Evolutionary conservation across 2,113 vertebrate genomes (phyloP).

Genomic region (Fregetta grallaria): DNA sequence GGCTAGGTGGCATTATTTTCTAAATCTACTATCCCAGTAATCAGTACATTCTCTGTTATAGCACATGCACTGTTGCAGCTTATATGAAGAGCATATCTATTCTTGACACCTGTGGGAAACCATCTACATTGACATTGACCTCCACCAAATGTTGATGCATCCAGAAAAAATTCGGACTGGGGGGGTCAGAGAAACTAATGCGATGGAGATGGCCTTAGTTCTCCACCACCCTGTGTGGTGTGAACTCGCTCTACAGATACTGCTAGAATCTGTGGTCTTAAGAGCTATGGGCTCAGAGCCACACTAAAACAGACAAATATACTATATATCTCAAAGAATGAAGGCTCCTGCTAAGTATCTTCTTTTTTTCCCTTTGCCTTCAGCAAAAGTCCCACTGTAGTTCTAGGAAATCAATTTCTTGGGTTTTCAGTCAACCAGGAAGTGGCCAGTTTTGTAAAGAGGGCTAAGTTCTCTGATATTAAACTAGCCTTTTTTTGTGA

Average conservation of each 20-base stretch:
- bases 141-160: neutral
- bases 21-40: neutral
- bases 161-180: neutral
- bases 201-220: fast-evolving
- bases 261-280: neutral
- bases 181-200: neutral
- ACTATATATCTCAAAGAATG: neutral
- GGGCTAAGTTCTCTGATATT: neutral
- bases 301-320: neutral
- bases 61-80: neutral
- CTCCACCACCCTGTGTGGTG: neutral
- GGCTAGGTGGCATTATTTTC: neutral
- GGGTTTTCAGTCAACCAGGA: neutral
- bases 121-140: neutral
- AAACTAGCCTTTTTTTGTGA: neutral
- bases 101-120: neutral
- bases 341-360: neutral
- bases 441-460: neutral
- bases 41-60: neutral
- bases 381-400: neutral
- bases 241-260: neutral
- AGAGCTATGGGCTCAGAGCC: neutral
- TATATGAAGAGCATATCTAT: neutral
- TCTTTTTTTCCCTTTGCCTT: neutral
- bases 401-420: neutral